Evolutionary conservation across 2,113 vertebrate genomes (phyloP).

Genomic region (Bettongia penicillata): DNA sequence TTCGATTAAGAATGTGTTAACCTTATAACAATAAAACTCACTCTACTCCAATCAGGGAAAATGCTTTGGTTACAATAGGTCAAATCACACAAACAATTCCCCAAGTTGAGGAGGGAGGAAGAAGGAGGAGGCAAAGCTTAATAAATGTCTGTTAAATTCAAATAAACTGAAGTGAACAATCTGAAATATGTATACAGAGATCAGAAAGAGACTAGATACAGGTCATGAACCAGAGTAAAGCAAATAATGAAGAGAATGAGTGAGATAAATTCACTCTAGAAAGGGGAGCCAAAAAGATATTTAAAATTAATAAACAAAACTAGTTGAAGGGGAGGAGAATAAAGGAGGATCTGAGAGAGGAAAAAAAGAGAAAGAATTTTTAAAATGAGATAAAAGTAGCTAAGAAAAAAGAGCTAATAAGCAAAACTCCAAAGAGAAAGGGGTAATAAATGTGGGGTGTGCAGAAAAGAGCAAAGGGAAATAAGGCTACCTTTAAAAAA

Average conservation of each 20-base stretch:
- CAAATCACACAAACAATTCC: background rate
- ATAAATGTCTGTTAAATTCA: background rate
- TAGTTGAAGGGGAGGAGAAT: background rate
- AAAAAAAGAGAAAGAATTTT: background rate
- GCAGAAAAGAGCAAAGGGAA: too few relatives aligned
- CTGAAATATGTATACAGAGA: background rate
- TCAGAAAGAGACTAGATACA: too few relatives aligned
- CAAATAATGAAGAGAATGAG: too few relatives aligned
- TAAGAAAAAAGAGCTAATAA: too few relatives aligned
- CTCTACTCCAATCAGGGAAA: background rate
- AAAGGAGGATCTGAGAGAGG: background rate
- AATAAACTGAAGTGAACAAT: background rate
- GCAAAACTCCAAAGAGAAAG: too few relatives aligned
- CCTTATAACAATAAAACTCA: background rate
- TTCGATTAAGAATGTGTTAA: background rate
- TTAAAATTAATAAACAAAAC: background rate
- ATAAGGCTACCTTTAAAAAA: too few relatives aligned
- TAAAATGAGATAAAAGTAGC: background rate
- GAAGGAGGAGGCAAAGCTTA: background rate
- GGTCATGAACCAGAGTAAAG: too few relatives aligned
- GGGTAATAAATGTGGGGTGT: too few relatives aligned
- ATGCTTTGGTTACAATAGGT: background rate
- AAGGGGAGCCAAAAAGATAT: background rate
- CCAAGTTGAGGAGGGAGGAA: background rate
- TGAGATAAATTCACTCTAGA: background rate